Evolutionary conservation across 2,113 vertebrate genomes (phyloP).

Genomic region (Spea multiplicata): DNA sequence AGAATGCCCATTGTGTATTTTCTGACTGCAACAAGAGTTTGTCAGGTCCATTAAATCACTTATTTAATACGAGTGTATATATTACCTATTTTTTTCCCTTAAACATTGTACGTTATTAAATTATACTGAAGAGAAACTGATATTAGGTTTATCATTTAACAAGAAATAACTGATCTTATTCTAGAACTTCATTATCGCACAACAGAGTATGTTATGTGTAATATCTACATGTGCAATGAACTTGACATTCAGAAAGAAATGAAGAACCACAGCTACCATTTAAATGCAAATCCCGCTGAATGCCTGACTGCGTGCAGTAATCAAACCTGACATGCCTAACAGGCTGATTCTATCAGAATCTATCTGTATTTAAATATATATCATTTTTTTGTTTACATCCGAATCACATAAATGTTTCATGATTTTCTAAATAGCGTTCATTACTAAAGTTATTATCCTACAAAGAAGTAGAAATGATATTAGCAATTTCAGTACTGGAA

Average conservation of each 20-base stretch:
- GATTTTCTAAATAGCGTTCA: background rate
- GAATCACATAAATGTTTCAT: constrained; percentile 15
- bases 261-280: constrained; percentile 32
- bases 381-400: constrained; percentile 35
- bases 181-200: no score
- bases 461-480: no score
- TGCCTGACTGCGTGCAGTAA: constrained; percentile 31
- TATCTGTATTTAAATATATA: constrained; percentile 39
- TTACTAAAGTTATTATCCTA: constrained; percentile 15
- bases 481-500: no score
- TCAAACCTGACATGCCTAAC: constrained; percentile 42
- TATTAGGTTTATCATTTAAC: no score
- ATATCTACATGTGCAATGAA: constrained; percentile 29
- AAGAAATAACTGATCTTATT: no score
- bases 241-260: constrained; percentile 39
- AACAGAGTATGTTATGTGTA: background rate
- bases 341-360: constrained; percentile 40
- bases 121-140: no score
- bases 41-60: no score
- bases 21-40: no score
- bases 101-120: no score
- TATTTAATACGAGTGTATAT: no score
- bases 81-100: no score
- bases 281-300: constrained; percentile 47
- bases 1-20: no score